Evolutionary conservation across 2,797 vertebrate genomes (phyloP), one percentile per base, ranked within the genome.

Genomic region (Eospalax fontanierii): DNA sequence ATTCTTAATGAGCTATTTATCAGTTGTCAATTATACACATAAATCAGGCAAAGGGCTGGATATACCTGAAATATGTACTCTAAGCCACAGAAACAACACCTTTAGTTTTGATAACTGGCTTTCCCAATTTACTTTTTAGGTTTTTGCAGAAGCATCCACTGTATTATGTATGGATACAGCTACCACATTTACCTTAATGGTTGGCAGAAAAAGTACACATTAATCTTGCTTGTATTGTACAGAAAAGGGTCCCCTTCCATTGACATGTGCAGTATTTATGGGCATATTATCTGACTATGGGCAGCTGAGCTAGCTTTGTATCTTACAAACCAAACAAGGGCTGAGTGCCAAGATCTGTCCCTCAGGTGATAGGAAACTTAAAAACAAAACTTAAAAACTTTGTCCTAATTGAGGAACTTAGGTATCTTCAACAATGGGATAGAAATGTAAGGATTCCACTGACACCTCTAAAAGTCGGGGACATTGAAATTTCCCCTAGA

Each of bases 1-100:
- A n/a, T 79, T 97, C 33, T 96, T 97, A 97, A 98, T n/a, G 95
- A 98, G 91, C 92, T 96, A 75, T 96, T 97, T 97, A 94, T 94
- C 92, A 83, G 93, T 93, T 97, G 95, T 92, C 97, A 97, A 96
- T 96, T 94, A 94, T 90, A 96, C 66, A 95, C 22, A 96, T 95
- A 96, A 96, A 97, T 96, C 65, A 91, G 21, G 2, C 38, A 1
- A 89, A 87, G 68, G 81, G 78, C 76, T 80, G 22, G 1, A 57
- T 71, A 57, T 66, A 95, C 65, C 65, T 92, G 66, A 66, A 61
- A 90, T 73, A 6, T 81, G 74, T 19, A 54, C 63, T 81, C 75
- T 50, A 87, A 93, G 50, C 16, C 74, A 79, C 1, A 83, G 91
- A 83, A 98, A 92, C 92, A 24, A 82, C 7, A 89, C 57, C 26